phyloP scores from a whole-genome alignment of 2,113 vertebrate genomes.

The Acanthochromis polyacanthus region DNA sequence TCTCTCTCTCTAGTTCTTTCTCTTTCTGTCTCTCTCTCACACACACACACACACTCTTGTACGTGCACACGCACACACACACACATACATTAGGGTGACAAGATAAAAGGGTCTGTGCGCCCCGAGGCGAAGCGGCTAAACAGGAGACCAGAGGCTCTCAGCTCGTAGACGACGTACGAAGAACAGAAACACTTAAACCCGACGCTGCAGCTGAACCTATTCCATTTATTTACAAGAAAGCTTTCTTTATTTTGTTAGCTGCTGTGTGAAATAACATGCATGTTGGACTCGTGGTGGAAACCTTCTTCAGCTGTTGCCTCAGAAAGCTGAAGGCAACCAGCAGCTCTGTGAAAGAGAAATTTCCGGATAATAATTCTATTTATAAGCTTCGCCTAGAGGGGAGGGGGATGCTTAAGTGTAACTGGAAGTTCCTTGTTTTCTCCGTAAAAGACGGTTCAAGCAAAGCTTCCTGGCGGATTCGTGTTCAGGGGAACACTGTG shows the following conservation, averaged over 20 bases:
- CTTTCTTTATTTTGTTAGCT: conserved; percentile 59
- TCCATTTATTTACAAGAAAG: conserved; percentile 52
- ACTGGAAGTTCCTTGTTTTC: conserved; percentile 57
- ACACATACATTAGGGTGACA: conserved; percentile 75
- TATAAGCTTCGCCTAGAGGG: conserved; percentile 58
- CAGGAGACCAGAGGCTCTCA: conserved; percentile 72
- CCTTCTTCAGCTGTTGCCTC: conserved; percentile 60
- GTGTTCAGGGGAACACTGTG: conserved; percentile 8
- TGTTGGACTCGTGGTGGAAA: conserved; percentile 36
- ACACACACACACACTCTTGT: conserved; percentile 33
- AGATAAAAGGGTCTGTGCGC: conserved; percentile 80
- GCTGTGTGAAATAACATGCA: conserved; percentile 30
- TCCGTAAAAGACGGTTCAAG: conserved; percentile 34
- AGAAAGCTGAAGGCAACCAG: conserved; percentile 63
- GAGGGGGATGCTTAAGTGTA: conserved; percentile 25
- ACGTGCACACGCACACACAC: conserved; percentile 38
- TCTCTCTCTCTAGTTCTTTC: conserved; percentile 17
- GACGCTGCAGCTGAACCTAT: conserved; percentile 40
- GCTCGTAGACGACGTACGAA: conserved; percentile 42
- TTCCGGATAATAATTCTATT: conserved; percentile 70
- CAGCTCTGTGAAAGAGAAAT: conserved; percentile 41
- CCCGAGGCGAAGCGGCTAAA: conserved; percentile 75
- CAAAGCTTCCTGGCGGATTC: conserved; percentile 19
- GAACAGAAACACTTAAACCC: conserved; percentile 62
- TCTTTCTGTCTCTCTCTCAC: conserved; percentile 19